phyloP scores from a whole-genome alignment of 2,888 invertebrate genomes.

The Hyposoter dolosus region DNA sequence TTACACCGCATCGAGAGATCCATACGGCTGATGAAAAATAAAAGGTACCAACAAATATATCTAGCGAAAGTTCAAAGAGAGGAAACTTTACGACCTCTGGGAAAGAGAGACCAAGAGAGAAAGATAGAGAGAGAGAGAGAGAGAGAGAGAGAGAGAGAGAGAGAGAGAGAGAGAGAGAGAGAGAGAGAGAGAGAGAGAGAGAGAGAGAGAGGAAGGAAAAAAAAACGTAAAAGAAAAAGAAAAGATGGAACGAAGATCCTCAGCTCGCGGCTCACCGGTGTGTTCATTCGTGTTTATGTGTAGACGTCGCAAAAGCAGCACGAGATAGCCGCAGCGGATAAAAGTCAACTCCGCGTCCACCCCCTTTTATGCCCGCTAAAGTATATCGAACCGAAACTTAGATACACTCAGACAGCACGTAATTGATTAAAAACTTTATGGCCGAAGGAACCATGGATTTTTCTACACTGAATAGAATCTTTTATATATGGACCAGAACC shows the following conservation, averaged over 20 bases:
- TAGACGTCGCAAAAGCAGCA: slow-evolving; percentile 31
- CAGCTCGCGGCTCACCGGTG: background rate
- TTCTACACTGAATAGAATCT: slow-evolving; percentile 19
- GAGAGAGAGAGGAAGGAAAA: no score
- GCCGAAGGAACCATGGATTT: slow-evolving; percentile 60
- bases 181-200: no score
- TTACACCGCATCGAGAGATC: slow-evolving; percentile 37
- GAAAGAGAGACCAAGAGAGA: background rate
- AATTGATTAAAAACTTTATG: slow-evolving; percentile 67
- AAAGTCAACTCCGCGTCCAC: slow-evolving; percentile 27
- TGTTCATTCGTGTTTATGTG: slow-evolving; percentile 20
- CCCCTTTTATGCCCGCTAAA: slow-evolving; percentile 14
- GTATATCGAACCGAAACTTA: slow-evolving; percentile 37
- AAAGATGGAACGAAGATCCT: slow-evolving; percentile 29
- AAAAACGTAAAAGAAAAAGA: slow-evolving; percentile 9
- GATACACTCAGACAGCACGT: slow-evolving; percentile 42
- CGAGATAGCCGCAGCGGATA: slow-evolving; percentile 30
- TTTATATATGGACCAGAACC: background rate
- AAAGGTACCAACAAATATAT: slow-evolving; percentile 51
- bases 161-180: no score
- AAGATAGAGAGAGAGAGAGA: no score
- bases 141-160: no score
- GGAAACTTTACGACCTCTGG: slow-evolving; percentile 57
- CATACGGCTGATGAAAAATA: slow-evolving; percentile 66
- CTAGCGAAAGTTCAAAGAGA: slow-evolving; percentile 39